These are phyloP conservation scores for Drosophila nebulosa DNA, from an alignment of 1,140 invertebrate species.

Conservation along the genomic window DNA sequence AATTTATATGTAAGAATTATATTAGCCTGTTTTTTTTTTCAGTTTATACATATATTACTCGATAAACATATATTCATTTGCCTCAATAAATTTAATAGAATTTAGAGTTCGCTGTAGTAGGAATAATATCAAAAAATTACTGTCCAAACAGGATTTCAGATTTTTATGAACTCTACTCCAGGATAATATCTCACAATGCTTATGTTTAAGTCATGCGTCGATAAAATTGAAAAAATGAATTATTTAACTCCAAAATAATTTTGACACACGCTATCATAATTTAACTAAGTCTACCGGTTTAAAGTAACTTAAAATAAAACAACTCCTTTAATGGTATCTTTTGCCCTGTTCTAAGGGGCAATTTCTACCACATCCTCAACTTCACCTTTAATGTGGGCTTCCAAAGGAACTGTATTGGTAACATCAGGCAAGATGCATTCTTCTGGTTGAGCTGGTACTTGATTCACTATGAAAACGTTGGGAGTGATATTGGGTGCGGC, in stretches of 20 bases:
- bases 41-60: not conserved
- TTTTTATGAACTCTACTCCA: not conserved
- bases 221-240: not conserved
- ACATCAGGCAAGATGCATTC: conserved; percentile 59
- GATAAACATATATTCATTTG: not conserved
- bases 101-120: not conserved
- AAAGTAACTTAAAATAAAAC: conserved; percentile 72
- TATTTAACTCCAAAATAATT: not conserved
- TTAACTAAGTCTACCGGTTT: conserved; percentile 1
- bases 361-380: conserved; percentile 44
- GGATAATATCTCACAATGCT: not conserved
- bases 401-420: conserved; percentile 1
- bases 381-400: conserved; percentile 53
- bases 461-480: conserved; percentile 50
- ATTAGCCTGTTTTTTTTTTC: not conserved
- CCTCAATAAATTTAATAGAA: not conserved
- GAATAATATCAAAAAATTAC: not conserved
- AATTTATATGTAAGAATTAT: not conserved
- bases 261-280: not conserved
- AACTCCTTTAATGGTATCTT: not conserved
- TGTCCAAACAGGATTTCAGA: not conserved
- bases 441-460: conserved; percentile 32
- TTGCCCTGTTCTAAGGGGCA: conserved; percentile 15
- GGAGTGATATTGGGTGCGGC: not conserved
- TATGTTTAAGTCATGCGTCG: not conserved